Evolutionary conservation across 2,113 vertebrate genomes (phyloP).

Genomic region (Sander vitreus): DNA sequence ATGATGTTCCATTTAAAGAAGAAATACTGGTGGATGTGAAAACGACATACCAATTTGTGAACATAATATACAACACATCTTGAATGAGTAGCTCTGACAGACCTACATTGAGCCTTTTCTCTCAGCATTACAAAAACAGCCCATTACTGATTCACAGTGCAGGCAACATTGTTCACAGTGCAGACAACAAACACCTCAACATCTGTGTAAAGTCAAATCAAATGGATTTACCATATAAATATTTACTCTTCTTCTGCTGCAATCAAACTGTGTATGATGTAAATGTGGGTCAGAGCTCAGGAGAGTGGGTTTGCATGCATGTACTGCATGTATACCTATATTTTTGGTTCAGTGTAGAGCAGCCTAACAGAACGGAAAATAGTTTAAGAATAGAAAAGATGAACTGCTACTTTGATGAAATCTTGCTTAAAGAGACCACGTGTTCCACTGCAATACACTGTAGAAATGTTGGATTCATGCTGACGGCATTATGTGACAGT

Average conservation of each 20-base stretch:
- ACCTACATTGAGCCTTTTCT: neutral
- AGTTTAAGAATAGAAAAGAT: neutral
- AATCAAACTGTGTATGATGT: constrained; percentile 13
- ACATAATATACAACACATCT: neutral
- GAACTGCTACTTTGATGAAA: neutral
- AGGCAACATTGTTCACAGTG: constrained; percentile 5
- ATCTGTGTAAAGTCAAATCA: constrained; percentile 43
- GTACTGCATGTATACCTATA: constrained; percentile 1
- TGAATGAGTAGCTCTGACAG: neutral
- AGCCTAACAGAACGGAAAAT: neutral
- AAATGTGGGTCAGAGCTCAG: constrained; percentile 40
- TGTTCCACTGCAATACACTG: neutral
- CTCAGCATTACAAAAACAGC: neutral
- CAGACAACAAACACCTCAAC: constrained; percentile 26
- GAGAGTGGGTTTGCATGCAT: constrained; percentile 8
- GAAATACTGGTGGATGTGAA: neutral
- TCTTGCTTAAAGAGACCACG: neutral
- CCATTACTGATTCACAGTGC: constrained; percentile 7
- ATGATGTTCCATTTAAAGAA: constrained; percentile 15
- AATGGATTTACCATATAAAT: constrained; percentile 37
- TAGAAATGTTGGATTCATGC: constrained; percentile 3
- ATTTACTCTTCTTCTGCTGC: constrained; percentile 41
- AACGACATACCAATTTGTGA: neutral
- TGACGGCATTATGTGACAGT: neutral
- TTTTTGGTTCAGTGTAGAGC: neutral